phyloP scores from a whole-genome alignment of 2,113 vertebrate genomes.

The Nesogale talazaci region DNA sequence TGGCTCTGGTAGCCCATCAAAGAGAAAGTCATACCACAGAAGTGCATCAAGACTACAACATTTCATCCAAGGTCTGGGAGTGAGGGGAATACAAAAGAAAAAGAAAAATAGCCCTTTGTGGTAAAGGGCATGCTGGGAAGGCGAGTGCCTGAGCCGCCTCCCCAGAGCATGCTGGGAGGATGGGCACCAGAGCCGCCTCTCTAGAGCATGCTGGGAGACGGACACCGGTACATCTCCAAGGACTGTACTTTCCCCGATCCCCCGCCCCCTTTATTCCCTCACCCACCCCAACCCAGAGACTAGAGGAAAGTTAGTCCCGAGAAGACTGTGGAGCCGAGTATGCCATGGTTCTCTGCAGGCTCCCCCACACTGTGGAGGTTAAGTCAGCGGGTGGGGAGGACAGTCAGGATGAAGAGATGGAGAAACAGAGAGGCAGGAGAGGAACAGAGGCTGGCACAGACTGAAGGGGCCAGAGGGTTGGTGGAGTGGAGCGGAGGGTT shows the following conservation, averaged over 20 bases:
- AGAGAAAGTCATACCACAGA: slow-evolving; percentile 40
- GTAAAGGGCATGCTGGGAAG: slow-evolving; percentile 82
- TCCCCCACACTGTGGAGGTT: slow-evolving; percentile 69
- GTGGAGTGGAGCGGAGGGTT: slow-evolving; percentile 68
- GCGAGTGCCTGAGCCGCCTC: slow-evolving; percentile 70
- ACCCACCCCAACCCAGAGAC: slow-evolving; percentile 41
- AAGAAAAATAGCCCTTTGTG: slow-evolving; percentile 74
- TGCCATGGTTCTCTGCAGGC: slow-evolving; percentile 69
- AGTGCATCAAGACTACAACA: slow-evolving; percentile 66
- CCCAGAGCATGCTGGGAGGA: slow-evolving; percentile 74
- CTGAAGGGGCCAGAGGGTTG: slow-evolving; percentile 69
- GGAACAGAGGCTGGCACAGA: slow-evolving; percentile 76
- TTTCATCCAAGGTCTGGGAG: slow-evolving; percentile 71
- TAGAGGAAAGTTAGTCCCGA: slow-evolving; percentile 64
- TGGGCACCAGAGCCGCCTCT: slow-evolving; percentile 66
- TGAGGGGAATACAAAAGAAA: neutral
- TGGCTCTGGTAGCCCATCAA: neutral
- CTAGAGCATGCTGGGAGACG: slow-evolving; percentile 63
- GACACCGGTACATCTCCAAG: slow-evolving; percentile 54
- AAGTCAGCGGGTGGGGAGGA: slow-evolving; percentile 70
- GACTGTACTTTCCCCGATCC: slow-evolving; percentile 29
- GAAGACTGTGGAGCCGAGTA: slow-evolving; percentile 65
- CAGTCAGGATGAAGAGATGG: slow-evolving; percentile 71
- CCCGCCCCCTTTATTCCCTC: slow-evolving; percentile 53
- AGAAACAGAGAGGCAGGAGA: slow-evolving; percentile 84